Percentiles rank a stretch among this genome's conserved stretches.
phyloP scores from a whole-genome alignment of 1,140 invertebrate species.

The Habropoda laboriosa region DNA sequence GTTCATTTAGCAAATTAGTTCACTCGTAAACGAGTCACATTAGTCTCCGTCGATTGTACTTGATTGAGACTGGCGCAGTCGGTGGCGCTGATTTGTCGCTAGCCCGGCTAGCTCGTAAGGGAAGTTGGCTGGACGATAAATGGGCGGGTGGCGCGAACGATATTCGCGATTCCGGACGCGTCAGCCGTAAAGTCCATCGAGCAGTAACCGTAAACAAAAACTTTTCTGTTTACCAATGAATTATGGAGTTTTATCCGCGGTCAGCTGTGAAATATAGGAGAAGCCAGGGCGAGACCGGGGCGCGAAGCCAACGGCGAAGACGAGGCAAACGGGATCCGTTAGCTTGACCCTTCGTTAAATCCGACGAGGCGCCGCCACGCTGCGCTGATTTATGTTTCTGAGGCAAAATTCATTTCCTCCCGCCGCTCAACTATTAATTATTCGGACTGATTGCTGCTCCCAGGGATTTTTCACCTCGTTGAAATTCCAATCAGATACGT shows the following conservation, averaged over 20 bases:
- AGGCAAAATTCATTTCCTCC: background rate
- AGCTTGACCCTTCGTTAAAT: conserved; percentile 33
- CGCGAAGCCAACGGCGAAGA: conserved; percentile 20
- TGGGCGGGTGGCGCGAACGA: background rate
- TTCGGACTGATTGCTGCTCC: background rate
- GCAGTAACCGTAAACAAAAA: conserved; percentile 27
- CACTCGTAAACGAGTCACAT: background rate
- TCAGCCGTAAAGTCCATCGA: background rate
- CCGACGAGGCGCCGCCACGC: background rate
- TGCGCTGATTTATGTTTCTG: conserved; percentile 38
- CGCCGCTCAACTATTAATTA: conserved; percentile 7
- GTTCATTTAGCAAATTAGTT: background rate
- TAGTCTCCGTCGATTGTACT: background rate
- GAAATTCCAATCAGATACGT: background rate
- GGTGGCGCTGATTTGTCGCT: background rate
- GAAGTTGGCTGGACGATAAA: conserved; percentile 3
- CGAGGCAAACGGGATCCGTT: background rate
- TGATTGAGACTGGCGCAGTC: background rate
- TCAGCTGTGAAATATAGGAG: conserved; percentile 9
- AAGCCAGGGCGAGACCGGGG: background rate
- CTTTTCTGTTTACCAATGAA: conserved; percentile 18
- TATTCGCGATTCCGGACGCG: background rate
- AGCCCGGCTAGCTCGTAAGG: background rate
- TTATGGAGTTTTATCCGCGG: conserved; percentile 27
- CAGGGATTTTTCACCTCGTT: background rate